Conservation (phyloP, 1,140 invertebrate genomes). For the Caenorhabditis briggsae region DNA sequence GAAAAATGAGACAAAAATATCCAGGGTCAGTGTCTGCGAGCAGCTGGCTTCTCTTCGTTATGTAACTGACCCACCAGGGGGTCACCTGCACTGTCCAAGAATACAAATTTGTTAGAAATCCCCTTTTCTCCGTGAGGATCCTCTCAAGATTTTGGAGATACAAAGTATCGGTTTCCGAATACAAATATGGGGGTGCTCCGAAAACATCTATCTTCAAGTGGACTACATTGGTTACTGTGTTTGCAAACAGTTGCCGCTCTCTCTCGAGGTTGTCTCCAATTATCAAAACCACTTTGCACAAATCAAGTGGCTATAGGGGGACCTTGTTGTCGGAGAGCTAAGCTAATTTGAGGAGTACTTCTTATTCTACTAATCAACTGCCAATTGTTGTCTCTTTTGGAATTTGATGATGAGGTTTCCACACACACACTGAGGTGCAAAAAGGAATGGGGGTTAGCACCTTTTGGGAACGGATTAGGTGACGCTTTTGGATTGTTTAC, state of each 20-base stretch:
- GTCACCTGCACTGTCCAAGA: background rate
- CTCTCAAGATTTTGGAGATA: background rate
- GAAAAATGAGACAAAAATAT: background rate
- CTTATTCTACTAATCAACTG: background rate
- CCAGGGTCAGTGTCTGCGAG: background rate
- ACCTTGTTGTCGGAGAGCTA: slow-evolving; percentile 1
- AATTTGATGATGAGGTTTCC: background rate
- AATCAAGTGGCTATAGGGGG: background rate
- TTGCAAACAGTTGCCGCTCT: background rate
- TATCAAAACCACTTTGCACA: slow-evolving; percentile 37
- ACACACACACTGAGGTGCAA: background rate
- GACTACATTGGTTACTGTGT: background rate
- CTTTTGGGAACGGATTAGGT: background rate
- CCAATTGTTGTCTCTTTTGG: slow-evolving; percentile 25
- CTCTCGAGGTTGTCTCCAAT: background rate
- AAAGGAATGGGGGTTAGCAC: background rate
- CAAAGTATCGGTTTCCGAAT: slow-evolving; percentile 5
- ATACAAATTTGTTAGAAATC: background rate
- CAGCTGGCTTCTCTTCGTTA: background rate
- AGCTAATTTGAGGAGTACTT: background rate
- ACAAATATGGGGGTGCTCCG: background rate
- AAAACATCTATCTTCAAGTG: background rate
- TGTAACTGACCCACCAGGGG: slow-evolving; percentile 28
- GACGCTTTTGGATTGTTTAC: background rate
- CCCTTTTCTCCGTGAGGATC: background rate